phyloP scores from a whole-genome alignment of 2,797 vertebrate species.

The Halcyon chelicuti region DNA sequence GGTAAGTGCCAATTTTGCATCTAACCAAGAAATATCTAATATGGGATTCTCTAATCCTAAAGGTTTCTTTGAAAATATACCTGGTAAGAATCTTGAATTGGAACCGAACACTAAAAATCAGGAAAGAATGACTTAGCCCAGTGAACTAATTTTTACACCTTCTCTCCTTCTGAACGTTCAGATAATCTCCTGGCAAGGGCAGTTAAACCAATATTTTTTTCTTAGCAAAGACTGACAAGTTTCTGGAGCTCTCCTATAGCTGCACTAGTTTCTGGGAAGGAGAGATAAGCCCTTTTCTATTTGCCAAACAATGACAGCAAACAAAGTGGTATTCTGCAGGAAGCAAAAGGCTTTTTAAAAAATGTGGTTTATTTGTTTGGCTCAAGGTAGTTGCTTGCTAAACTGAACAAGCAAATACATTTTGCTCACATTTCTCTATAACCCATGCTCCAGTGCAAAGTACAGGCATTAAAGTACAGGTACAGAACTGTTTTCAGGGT shows the following conservation, averaged over 20 bases:
- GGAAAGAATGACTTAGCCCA: not conserved
- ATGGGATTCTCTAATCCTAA: not conserved
- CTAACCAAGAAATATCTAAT: conserved; percentile 3
- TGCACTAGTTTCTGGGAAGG: conserved; percentile 48
- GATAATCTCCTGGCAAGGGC: conserved; percentile 45
- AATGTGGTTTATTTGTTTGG: conserved; percentile 39
- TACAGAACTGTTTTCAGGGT: not conserved
- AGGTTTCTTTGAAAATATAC: conserved; percentile 21
- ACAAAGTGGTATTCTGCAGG: conserved; percentile 27
- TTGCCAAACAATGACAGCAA: conserved; percentile 53
- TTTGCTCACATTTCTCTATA: conserved; percentile 10
- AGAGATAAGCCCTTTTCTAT: conserved; percentile 63
- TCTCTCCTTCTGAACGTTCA: conserved; percentile 11
- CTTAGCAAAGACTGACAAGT: conserved; percentile 46
- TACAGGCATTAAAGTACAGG: not conserved
- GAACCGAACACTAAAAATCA: conserved; percentile 1
- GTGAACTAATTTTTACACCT: conserved; percentile 55
- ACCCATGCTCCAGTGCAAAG: not conserved
- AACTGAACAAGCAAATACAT: conserved; percentile 9
- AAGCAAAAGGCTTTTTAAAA: conserved; percentile 36
- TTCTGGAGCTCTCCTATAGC: conserved; percentile 60
- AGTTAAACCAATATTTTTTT: conserved; percentile 48
- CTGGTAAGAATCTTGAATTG: conserved; percentile 1
- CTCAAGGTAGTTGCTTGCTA: not conserved
- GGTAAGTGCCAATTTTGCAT: conserved; percentile 7